These are phyloP conservation scores for Pandion haliaetus DNA, from an alignment of 2,113 vertebrate species.

Conservation along the genomic window DNA sequence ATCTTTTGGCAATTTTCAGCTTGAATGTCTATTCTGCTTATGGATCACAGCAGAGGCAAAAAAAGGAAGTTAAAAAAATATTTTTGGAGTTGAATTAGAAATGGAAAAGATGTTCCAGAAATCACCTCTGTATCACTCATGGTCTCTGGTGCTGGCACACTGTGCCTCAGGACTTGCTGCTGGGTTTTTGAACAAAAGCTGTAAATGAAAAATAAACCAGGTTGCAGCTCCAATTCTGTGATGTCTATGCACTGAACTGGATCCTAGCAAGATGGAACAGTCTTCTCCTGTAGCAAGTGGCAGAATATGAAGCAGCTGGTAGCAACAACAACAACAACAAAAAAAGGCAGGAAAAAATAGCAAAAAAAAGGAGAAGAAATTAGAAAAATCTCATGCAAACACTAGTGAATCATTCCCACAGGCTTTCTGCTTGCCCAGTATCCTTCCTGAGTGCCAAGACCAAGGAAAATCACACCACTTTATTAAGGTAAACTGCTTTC, in stretches of 20 bases:
- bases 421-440: neutral
- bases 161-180: neutral
- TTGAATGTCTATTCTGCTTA: neutral
- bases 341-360: neutral
- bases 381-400: conserved; percentile 20
- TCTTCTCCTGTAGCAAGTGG: neutral
- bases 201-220: neutral
- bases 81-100: conserved; percentile 15
- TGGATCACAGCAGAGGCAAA: conserved; percentile 1
- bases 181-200: conserved; percentile 14
- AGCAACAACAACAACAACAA: neutral
- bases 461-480: neutral
- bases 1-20: neutral
- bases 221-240: neutral
- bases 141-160: neutral
- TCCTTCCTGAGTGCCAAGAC: neutral
- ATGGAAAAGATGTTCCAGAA: conserved; percentile 11
- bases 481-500: conserved; percentile 15
- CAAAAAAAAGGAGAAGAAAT: neutral
- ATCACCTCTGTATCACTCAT: neutral
- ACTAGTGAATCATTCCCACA: conserved; percentile 9
- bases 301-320: conserved; percentile 58
- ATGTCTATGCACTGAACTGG: conserved; percentile 31
- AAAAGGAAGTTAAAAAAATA: neutral
- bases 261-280: conserved; percentile 18